Evolutionary conservation across 2,113 vertebrate genomes (phyloP).

Genomic region (Oplegnathus fasciatus): DNA sequence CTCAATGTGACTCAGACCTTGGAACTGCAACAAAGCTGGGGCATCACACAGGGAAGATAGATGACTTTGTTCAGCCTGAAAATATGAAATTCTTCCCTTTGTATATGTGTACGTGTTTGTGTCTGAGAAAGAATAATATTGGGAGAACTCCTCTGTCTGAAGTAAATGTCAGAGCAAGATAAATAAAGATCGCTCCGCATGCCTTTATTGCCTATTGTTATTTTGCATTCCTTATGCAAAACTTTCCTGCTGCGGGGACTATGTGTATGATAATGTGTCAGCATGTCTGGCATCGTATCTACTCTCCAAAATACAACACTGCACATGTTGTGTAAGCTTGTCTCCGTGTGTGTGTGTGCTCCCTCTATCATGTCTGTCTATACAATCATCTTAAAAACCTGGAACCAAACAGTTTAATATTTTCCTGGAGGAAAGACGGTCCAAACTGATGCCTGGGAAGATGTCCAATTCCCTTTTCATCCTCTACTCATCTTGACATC

Average conservation of each 20-base stretch:
- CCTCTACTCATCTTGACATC: neutral
- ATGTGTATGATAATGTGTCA: conserved; percentile 65
- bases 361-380: conserved; percentile 13
- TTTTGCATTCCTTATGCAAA: conserved; percentile 71
- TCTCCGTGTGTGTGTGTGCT: neutral
- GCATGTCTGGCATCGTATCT: conserved; percentile 52
- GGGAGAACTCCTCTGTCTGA: conserved; percentile 57
- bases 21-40: conserved; percentile 54
- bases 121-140: conserved; percentile 62
- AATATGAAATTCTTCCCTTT: conserved; percentile 64
- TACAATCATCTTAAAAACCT: conserved; percentile 33
- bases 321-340: conserved; percentile 22
- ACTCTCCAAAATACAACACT: conserved; percentile 17
- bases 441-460: conserved; percentile 15
- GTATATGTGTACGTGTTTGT: conserved; percentile 48
- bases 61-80: conserved; percentile 67
- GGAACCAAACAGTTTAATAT: conserved; percentile 2
- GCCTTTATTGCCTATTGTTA: conserved; percentile 71
- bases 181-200: conserved; percentile 65
- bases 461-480: neutral
- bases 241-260: conserved; percentile 38
- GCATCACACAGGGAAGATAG: conserved; percentile 64
- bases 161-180: conserved; percentile 75
- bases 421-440: conserved; percentile 2
- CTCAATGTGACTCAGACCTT: conserved; percentile 76